A percentile compares a stretch with the other conserved stretches of the same genome.
Conservation (phyloP, 2,113 vertebrate genomes). For the Diadophis punctatus region DNA sequence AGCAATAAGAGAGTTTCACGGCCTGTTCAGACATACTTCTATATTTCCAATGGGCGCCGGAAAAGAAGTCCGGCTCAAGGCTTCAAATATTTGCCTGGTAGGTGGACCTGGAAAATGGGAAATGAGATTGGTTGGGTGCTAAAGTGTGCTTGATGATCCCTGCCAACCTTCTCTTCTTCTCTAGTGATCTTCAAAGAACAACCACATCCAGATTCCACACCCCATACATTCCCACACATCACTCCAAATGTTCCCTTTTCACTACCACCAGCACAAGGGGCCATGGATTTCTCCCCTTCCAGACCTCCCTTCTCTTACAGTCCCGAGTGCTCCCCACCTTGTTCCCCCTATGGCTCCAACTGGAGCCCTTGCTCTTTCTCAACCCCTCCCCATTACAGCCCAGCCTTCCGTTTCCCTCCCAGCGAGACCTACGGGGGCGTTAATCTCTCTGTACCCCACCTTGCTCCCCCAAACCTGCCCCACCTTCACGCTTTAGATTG, state of each 20-base stretch:
- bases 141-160: not conserved
- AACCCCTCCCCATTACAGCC: conserved; percentile 39
- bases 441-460: conserved; percentile 36
- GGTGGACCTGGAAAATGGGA: not conserved
- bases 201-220: conserved; percentile 51
- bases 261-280: not conserved
- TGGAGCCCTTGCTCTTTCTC: conserved; percentile 32
- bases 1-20: conserved; percentile 77
- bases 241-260: conserved; percentile 34
- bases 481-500: conserved; percentile 45
- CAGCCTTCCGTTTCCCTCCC: conserved; percentile 37
- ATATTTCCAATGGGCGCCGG: conserved; percentile 86
- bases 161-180: not conserved
- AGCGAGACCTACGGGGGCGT: conserved; percentile 43
- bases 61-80: conserved; percentile 86
- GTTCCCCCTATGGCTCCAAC: conserved; percentile 57
- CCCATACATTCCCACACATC: conserved; percentile 47
- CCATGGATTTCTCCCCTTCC: conserved; percentile 63
- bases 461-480: conserved; percentile 39
- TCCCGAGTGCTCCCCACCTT: conserved; percentile 56
- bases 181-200: conserved; percentile 70
- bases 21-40: conserved; percentile 81
- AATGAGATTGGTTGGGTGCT: not conserved
- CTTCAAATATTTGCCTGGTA: conserved; percentile 87
- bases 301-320: conserved; percentile 52